Conservation (phyloP, 2,797 vertebrate genomes). For the Cirrhinus mrigala region DNA sequence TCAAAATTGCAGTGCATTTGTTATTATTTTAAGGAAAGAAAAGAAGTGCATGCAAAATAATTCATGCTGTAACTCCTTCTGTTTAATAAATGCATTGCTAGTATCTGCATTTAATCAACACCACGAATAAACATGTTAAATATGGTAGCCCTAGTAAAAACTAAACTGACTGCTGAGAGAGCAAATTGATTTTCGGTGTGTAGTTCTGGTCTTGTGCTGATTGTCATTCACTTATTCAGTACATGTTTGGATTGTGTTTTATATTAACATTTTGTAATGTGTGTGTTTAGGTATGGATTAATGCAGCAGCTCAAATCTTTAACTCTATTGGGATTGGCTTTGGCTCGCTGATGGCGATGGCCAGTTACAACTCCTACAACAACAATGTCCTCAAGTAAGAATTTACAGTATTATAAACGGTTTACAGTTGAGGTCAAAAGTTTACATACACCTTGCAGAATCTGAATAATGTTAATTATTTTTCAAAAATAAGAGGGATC, state of each 20-base stretch:
- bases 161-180: not conserved
- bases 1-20: not conserved
- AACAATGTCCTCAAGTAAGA: constrained; percentile 81
- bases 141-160: not conserved
- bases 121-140: not conserved
- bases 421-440: too few relatives aligned
- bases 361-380: constrained; percentile 83
- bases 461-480: too few relatives aligned
- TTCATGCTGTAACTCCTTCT: not conserved
- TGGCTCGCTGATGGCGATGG: constrained; percentile 80
- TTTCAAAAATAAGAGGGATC: too few relatives aligned
- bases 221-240: not conserved
- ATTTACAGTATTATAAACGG: not conserved
- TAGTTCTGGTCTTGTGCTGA: not conserved
- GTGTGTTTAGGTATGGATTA: constrained; percentile 80
- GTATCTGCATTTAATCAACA: not conserved
- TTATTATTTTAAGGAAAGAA: not conserved
- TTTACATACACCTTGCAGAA: too few relatives aligned
- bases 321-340: constrained; percentile 85
- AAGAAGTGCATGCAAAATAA: not conserved
- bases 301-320: constrained; percentile 83
- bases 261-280: constrained; percentile 10
- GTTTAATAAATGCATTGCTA: not conserved
- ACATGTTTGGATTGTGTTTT: not conserved
- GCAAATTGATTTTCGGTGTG: too few relatives aligned